These are phyloP conservation scores for Dysidea cf. avara DNA, from an alignment of 37 sponge, comb jelly and placozoan species.

Conservation along the genomic window DNA sequence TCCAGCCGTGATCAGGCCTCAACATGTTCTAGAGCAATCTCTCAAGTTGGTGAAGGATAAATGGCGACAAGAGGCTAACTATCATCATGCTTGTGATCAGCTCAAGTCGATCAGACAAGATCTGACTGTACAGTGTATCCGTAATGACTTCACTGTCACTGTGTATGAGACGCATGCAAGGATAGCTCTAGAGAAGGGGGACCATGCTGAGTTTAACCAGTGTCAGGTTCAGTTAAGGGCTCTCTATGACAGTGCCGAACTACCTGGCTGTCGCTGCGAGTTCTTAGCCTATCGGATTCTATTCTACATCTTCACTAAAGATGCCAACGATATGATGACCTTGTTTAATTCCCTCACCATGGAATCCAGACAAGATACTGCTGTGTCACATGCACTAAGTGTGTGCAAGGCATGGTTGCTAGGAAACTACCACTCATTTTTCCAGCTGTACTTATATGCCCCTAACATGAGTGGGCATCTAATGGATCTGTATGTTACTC, in stretches of 20 bases:
- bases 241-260: constrained; percentile 68
- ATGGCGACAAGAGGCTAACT: constrained; percentile 73
- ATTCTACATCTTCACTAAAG: constrained; percentile 84
- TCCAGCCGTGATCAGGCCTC: constrained; percentile 80
- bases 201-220: constrained; percentile 95
- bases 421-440: constrained; percentile 83
- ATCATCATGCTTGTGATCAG: constrained; percentile 91
- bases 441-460: constrained; percentile 70
- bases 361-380: constrained; percentile 40
- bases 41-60: constrained; percentile 58
- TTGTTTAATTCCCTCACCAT: constrained; percentile 47
- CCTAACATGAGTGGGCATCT: constrained; percentile 80
- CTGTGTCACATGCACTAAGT: constrained; percentile 76
- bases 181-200: constrained; percentile 92
- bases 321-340: constrained; percentile 56
- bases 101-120: constrained; percentile 98
- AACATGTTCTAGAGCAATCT: constrained; percentile 63
- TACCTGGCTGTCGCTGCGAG: constrained; percentile 59
- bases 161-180: constrained; percentile 98
- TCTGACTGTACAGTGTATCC: constrained; percentile 89
- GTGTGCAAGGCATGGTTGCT: constrained; percentile 79
- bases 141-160: constrained; percentile 88
- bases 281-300: constrained; percentile 92
- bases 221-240: constrained; percentile 90
- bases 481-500: constrained; percentile 84